Conservation (phyloP, 1,140 invertebrate genomes). For the Ganaspis sp. region DNA sequence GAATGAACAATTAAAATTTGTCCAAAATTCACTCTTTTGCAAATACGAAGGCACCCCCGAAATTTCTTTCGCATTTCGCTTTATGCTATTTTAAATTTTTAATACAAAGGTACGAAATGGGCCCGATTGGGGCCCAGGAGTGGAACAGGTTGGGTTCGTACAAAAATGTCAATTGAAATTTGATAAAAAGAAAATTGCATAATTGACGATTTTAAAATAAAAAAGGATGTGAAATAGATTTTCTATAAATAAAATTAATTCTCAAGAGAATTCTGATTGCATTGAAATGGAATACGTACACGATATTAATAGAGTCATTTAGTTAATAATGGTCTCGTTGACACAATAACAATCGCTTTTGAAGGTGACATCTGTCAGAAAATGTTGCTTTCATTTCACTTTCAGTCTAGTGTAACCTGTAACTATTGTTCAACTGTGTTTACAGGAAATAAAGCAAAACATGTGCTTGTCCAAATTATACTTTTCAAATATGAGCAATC, state of each 20-base stretch:
- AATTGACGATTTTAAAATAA: not conserved
- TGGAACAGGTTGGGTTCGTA: no score
- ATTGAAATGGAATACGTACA: not conserved
- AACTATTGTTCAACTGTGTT: not conserved
- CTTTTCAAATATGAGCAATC: no score
- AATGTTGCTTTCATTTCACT: not conserved
- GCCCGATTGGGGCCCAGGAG: no score
- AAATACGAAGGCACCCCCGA: no score
- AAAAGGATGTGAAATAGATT: not conserved
- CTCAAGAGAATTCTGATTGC: not conserved
- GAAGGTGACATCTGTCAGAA: conserved; percentile 8
- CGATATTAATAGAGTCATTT: not conserved
- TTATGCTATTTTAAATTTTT: no score
- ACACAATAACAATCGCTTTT: not conserved
- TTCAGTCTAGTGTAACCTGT: not conserved
- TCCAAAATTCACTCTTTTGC: no score
- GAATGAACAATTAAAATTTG: no score
- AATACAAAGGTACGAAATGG: no score
- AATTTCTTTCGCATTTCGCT: no score
- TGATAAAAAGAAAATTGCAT: no score
- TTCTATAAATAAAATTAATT: not conserved
- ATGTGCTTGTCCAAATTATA: not conserved
- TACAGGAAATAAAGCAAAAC: not conserved
- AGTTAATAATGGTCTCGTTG: not conserved
- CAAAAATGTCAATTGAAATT: no score